Evolutionary conservation across 2,888 invertebrate species (phyloP).

Genomic region (Pollenia angustigena): DNA sequence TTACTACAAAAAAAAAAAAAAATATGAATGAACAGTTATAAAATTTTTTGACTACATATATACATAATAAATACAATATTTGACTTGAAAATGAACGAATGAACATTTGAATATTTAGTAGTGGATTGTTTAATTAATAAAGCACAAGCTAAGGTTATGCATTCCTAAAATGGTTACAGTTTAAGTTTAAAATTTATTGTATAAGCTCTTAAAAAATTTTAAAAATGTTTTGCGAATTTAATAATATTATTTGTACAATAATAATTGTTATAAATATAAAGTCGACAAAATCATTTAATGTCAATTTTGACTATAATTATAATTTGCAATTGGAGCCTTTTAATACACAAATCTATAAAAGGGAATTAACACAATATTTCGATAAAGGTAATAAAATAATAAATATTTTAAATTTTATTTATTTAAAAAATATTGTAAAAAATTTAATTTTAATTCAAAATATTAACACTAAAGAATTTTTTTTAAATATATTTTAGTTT

Average conservation of each 20-base stretch:
- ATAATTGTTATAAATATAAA: conserved; percentile 70
- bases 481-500: background rate
- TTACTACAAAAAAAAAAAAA: conserved; percentile 2
- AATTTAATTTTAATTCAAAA: background rate
- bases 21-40: conserved; percentile 70
- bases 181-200: conserved; percentile 12
- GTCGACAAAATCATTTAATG: conserved; percentile 75
- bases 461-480: too few species aligned
- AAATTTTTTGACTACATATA: conserved; percentile 10
- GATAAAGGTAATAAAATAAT: conserved; percentile 78
- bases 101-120: conserved; percentile 1
- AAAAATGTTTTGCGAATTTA: conserved; percentile 49
- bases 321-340: conserved; percentile 75
- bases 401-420: conserved; percentile 1
- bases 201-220: background rate
- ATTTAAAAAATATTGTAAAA: background rate
- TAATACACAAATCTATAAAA: conserved; percentile 78
- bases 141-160: background rate
- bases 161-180: conserved; percentile 5
- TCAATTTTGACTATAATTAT: conserved; percentile 77
- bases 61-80: background rate
- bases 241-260: conserved; percentile 67
- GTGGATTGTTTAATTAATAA: background rate
- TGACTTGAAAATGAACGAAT: background rate
- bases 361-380: conserved; percentile 79